Base-by-base conservation (phyloP, 2,888 invertebrate species). In the Ormyrus pomaceus region DNA sequence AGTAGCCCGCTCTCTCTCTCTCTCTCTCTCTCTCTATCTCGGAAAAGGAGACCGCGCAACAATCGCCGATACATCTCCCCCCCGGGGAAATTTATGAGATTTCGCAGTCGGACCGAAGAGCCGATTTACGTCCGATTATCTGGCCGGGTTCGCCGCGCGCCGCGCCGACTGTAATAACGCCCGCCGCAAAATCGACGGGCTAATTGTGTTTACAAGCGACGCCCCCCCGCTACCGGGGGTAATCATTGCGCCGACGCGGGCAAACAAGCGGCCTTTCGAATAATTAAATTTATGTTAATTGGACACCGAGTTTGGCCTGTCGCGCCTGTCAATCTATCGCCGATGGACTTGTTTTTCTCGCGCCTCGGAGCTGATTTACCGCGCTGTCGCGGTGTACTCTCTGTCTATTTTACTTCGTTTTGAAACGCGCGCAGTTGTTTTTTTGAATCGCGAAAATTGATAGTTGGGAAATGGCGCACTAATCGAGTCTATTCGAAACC, bases 221-320 rank as follows among this genome's bases (percentile, higher is more conserved):
- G 46, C 51, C 55, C 68, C 70, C 70, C 8, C 53, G 58, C 19
- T 50, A n/a, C 7, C 7, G 69, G 8, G 59, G 66, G 77, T 48
- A 77, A 77, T 77, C 72, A 66, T 77, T 71, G 51, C n/a, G 51
- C 70, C 77, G 56, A 45, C 34, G 64, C 34, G 64, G 70, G 2
- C 61, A 56, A 70, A 64, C 55, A 45, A 58, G 74, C 74, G 45
- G 13, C 19, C 58, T 53, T 53, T 9, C 61, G 58, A 75, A 68
- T 68, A 75, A 70, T 72, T 77, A 71, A 64, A 76, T 77, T 75
- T 73, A 73, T 76, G 77, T 70, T 75, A 70, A 75, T 75, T 70
- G 48, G 75, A 75, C 48, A n/a, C 51, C 53, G 6, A 6, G 50
- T 9, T 51, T n/a, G 45, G 13, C 8, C 3, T 59, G 46, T 10